phyloP scores from a whole-genome alignment of 2,797 vertebrate species.

The Sebastes minor region DNA sequence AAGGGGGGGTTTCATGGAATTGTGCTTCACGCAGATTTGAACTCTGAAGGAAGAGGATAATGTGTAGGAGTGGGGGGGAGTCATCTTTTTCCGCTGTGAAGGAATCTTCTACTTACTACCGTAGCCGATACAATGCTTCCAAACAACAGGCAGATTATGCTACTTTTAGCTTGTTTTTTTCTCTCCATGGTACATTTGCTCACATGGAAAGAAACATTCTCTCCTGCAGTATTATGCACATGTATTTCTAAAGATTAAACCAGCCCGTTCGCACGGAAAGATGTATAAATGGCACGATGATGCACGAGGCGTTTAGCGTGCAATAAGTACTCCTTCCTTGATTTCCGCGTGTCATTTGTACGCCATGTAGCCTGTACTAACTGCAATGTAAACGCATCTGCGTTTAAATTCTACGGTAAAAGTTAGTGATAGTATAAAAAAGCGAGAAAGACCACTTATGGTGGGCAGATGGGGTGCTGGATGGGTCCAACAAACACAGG shows the following conservation, averaged over 20 bases:
- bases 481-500: too few relatives aligned
- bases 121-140: not conserved
- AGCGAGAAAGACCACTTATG: too few relatives aligned
- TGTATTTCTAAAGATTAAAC: not conserved
- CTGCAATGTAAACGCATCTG: too few relatives aligned
- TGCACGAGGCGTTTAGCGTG: too few relatives aligned
- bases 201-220: not conserved
- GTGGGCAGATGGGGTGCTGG: too few relatives aligned
- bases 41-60: constrained; percentile 55
- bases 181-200: not conserved
- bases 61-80: constrained; percentile 31
- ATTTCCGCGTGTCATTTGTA: too few relatives aligned
- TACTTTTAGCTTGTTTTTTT: constrained; percentile 37
- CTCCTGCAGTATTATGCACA: not conserved
- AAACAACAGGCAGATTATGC: constrained; percentile 54
- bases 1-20: constrained; percentile 39
- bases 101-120: constrained; percentile 42
- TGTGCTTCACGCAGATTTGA: constrained; percentile 61
- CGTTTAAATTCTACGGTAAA: too few relatives aligned
- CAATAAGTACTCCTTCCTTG: too few relatives aligned
- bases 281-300: too few relatives aligned
- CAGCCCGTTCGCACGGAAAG: too few relatives aligned
- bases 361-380: too few relatives aligned
- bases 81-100: constrained; percentile 39
- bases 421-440: too few relatives aligned